Evolutionary conservation across 37 sponge, comb jelly and placozoan genomes (phyloP).

Genomic region (Amphimedon queenslandica): DNA sequence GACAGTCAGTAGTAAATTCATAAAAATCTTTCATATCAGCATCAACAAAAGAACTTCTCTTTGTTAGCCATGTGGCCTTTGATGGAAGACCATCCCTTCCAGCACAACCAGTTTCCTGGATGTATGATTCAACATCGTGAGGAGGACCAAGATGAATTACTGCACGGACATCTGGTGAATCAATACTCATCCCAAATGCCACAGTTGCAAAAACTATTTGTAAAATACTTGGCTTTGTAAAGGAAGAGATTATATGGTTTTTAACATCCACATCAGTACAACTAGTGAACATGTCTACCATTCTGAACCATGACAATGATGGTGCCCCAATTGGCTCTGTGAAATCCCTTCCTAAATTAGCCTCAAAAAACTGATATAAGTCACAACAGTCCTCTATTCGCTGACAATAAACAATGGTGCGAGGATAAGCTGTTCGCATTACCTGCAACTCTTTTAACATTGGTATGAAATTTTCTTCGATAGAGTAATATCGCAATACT

Average conservation of each 20-base stretch:
- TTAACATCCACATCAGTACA: background rate
- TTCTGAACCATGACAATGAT: background rate
- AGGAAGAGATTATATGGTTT: background rate
- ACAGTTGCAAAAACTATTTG: constrained; percentile 7
- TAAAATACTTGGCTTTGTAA: background rate
- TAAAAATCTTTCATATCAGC: background rate
- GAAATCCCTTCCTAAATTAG: too few species aligned
- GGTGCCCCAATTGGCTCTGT: constrained; percentile 5
- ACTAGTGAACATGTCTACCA: constrained; percentile 8
- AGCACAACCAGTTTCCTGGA: constrained; percentile 11
- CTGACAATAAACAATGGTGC: too few species aligned
- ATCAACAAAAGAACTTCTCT: background rate
- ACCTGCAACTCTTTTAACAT: too few species aligned
- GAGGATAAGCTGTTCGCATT: too few species aligned
- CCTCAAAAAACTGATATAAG: too few species aligned
- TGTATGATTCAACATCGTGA: background rate
- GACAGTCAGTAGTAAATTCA: background rate
- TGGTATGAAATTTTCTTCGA: too few species aligned
- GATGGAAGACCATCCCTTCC: constrained; percentile 9
- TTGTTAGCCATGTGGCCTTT: background rate
- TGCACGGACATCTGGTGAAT: constrained; percentile 6
- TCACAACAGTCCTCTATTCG: too few species aligned
- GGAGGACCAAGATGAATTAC: constrained; percentile 14
- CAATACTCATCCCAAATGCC: constrained; percentile 1
- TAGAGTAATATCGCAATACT: too few species aligned